Conservation (phyloP, 2,113 vertebrate species). For the Orientallactaga bullata region DNA sequence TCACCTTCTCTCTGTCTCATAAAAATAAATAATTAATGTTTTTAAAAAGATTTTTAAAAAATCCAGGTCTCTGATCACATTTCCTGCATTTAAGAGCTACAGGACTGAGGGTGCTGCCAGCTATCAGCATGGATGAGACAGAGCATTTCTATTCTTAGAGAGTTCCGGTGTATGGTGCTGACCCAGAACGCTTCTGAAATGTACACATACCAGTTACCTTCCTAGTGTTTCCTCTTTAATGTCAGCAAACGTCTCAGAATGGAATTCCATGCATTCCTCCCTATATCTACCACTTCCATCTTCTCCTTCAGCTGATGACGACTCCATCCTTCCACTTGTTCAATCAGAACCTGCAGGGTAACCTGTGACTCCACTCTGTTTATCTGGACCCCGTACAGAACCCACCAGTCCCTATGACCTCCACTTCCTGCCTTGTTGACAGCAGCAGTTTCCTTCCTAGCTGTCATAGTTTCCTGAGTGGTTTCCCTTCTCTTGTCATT, state of each 20-base stretch:
- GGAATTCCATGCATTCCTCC: slow-evolving; percentile 1
- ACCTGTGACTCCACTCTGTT: neutral
- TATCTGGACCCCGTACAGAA: neutral
- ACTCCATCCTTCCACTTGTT: neutral
- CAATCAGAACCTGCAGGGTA: neutral
- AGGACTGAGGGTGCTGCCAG: no score
- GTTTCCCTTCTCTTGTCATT: neutral
- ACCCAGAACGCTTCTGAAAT: neutral
- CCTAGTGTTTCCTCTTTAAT: neutral
- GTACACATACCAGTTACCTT: neutral
- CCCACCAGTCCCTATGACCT: slow-evolving; percentile 4
- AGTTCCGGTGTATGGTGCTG: neutral
- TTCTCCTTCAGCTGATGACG: slow-evolving; percentile 2
- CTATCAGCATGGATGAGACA: no score
- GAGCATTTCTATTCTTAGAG: no score
- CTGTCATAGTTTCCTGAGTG: neutral
- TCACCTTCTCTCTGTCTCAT: no score
- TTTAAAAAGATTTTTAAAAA: no score
- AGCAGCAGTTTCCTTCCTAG: neutral
- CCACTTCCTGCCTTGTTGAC: neutral
- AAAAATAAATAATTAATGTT: no score
- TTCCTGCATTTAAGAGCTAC: no score
- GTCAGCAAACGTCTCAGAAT: neutral
- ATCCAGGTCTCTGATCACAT: no score
- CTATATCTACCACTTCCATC: neutral